phyloP scores from a whole-genome alignment of 1,140 invertebrate species.

The Papilio aristodemus region DNA sequence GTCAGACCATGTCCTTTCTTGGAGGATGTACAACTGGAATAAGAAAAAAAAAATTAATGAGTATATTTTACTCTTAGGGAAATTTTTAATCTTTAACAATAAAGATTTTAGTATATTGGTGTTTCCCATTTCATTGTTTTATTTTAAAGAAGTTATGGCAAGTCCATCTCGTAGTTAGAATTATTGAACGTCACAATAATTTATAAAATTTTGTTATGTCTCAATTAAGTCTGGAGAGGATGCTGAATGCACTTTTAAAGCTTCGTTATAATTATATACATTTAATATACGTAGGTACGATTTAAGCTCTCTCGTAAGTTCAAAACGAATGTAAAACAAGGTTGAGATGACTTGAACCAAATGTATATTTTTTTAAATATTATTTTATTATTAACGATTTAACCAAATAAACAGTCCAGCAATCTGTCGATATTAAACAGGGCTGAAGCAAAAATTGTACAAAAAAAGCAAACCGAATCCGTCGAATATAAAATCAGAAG shows the following conservation, averaged over 20 bases:
- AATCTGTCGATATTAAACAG: conserved; percentile 33
- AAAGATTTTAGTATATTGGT: neutral
- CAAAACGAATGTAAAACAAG: too few relatives aligned
- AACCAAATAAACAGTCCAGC: neutral
- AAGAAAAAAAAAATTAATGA: conserved; percentile 44
- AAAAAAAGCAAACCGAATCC: conserved; percentile 44
- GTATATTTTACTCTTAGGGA: neutral
- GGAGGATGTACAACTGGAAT: conserved; percentile 56
- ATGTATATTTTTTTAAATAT: neutral
- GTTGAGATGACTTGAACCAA: neutral
- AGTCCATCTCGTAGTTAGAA: too few relatives aligned
- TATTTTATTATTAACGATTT: conserved; percentile 21
- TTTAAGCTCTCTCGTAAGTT: too few relatives aligned
- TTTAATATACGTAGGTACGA: too few relatives aligned
- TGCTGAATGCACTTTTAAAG: too few relatives aligned
- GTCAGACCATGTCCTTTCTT: conserved; percentile 64
- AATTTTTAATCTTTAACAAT: neutral
- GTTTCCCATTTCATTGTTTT: too few relatives aligned
- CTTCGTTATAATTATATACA: too few relatives aligned
- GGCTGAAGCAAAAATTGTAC: conserved; percentile 2
- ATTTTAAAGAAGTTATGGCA: too few relatives aligned
- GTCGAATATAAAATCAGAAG: conserved; percentile 65
- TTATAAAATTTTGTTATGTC: too few relatives aligned
- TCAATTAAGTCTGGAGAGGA: too few relatives aligned
- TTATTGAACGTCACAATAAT: too few relatives aligned